phyloP scores from a whole-genome alignment of 1,140 invertebrate genomes.

The Trialeurodes vaporariorum region DNA sequence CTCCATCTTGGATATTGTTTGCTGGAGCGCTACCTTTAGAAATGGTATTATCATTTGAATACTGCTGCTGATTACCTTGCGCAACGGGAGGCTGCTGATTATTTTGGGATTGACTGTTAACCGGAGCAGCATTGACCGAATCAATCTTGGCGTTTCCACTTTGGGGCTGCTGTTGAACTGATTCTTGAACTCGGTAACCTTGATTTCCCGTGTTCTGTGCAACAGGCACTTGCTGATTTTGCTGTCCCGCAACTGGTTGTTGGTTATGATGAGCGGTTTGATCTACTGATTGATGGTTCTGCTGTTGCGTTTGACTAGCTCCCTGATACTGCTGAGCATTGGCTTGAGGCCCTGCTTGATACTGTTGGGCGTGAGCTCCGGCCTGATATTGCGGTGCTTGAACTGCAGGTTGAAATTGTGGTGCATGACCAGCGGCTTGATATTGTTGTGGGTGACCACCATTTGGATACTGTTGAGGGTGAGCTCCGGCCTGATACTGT shows the following conservation, averaged over 20 bases:
- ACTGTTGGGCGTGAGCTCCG: neutral
- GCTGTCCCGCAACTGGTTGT: neutral
- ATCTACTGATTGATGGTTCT: too few species aligned
- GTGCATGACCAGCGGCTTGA: neutral
- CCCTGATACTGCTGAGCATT: neutral
- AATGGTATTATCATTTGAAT: neutral
- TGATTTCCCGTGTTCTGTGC: neutral
- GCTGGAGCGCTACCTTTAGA: neutral
- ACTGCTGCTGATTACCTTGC: neutral
- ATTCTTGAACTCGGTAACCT: neutral
- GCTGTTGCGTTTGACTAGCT: neutral
- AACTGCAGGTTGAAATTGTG: neutral
- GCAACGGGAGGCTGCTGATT: neutral
- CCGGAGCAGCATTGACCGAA: neutral
- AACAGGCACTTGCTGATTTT: neutral
- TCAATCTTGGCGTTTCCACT: neutral
- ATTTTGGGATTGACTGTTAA: neutral
- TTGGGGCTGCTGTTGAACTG: neutral
- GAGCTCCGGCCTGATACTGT: neutral
- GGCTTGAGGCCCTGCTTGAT: neutral
- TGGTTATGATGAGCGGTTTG: too few species aligned
- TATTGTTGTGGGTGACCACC: neutral
- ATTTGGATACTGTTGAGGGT: neutral
- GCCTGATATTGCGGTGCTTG: neutral
- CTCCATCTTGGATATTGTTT: neutral